These are phyloP conservation scores for Clusia tigrina DNA, from an alignment of 2,888 invertebrate species.

Conservation along the genomic window DNA sequence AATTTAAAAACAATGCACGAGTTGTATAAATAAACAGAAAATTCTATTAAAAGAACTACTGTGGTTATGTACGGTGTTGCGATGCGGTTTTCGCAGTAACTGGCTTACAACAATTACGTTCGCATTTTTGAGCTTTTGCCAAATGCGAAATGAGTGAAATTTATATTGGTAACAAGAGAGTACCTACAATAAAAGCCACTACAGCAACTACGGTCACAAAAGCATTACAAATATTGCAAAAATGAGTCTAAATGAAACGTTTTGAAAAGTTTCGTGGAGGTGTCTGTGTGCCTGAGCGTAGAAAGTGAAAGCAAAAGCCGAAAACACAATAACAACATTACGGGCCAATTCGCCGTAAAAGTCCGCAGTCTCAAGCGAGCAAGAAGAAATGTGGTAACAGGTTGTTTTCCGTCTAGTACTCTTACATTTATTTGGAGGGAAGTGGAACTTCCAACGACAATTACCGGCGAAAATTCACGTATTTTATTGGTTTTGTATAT, in stretches of 20 bases:
- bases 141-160: slow-evolving; percentile 18
- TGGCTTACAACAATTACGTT: background rate
- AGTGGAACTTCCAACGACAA: no score
- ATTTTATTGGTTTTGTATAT: no score
- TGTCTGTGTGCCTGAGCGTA: background rate
- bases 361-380: background rate
- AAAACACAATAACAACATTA: slow-evolving; percentile 13
- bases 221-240: slow-evolving; percentile 8
- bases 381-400: slow-evolving; percentile 15
- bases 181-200: no score
- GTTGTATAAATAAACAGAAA: no score
- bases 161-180: background rate
- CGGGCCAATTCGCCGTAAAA: slow-evolving; percentile 23
- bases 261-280: background rate
- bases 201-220: background rate
- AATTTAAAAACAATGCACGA: no score
- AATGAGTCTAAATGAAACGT: slow-evolving; percentile 13
- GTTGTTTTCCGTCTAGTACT: no score
- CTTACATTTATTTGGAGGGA: no score
- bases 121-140: slow-evolving; percentile 16
- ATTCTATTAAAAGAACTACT: no score
- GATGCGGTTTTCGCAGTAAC: background rate
- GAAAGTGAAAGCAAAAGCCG: slow-evolving; percentile 23
- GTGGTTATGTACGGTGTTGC: background rate
- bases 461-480: no score